phyloP scores from a whole-genome alignment of 2,797 vertebrate genomes.

The Gallinago stenura region DNA sequence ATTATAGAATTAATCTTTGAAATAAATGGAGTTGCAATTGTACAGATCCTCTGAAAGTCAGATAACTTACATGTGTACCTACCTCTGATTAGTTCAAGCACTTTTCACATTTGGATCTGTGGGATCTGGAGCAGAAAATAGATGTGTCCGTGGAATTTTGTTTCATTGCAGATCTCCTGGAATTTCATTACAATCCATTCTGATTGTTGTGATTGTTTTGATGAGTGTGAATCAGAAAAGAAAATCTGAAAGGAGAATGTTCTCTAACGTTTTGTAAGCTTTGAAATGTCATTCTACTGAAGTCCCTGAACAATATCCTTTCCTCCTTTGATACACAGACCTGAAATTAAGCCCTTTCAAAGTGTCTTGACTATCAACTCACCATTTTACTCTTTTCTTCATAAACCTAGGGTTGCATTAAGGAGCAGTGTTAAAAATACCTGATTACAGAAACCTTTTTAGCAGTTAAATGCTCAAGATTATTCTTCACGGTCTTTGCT shows the following conservation, averaged over 20 bases:
- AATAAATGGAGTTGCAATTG: neutral
- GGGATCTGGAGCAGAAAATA: neutral
- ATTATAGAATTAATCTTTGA: neutral
- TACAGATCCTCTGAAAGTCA: neutral
- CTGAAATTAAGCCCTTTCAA: neutral
- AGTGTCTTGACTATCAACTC: neutral
- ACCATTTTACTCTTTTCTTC: neutral
- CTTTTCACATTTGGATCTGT: neutral
- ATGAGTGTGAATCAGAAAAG: neutral
- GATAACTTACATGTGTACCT: neutral
- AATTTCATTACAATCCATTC: neutral
- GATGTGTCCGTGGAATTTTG: neutral
- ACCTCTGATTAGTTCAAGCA: neutral
- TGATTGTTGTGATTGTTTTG: neutral
- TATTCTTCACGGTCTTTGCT: neutral
- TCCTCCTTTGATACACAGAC: neutral
- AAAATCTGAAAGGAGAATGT: neutral
- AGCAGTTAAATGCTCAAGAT: neutral
- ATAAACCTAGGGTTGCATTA: neutral
- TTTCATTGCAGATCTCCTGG: neutral
- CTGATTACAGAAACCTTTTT: neutral
- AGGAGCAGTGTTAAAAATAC: neutral
- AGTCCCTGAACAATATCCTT: neutral
- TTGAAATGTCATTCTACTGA: neutral
- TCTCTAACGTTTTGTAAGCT: neutral